Percentiles rank a stretch among this genome's conserved stretches.
Conservation (phyloP, 2,888 invertebrate genomes). For the Eulithis prunata region DNA sequence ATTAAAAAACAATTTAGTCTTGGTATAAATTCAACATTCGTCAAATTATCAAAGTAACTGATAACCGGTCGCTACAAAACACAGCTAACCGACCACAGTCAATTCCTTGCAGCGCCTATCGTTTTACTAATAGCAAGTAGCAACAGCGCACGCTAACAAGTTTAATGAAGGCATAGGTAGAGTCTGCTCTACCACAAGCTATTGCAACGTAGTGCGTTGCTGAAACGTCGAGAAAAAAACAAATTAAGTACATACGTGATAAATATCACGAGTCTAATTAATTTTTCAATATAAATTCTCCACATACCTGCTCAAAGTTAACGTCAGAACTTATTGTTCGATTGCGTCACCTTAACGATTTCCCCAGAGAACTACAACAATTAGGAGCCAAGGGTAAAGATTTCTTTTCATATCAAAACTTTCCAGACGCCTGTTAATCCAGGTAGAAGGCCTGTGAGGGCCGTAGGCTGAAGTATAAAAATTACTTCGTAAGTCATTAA, state of each 20-base stretch:
- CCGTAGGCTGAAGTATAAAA: constrained; percentile 55
- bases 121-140: constrained; percentile 48
- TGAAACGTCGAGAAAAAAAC: no score
- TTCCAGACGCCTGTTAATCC: constrained; percentile 70
- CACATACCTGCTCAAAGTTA: neutral
- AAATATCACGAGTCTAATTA: no score
- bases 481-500: constrained; percentile 71
- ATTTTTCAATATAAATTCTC: no score
- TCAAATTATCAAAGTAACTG: no score
- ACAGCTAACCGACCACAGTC: neutral
- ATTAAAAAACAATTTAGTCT: no score
- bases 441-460: constrained; percentile 55
- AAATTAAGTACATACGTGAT: no score
- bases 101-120: constrained; percentile 46
- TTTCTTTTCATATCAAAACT: constrained; percentile 57
- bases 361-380: constrained; percentile 19
- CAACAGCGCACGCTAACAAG: constrained; percentile 10
- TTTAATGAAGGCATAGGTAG: constrained; percentile 18
- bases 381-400: constrained; percentile 31
- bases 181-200: neutral
- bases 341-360: neutral
- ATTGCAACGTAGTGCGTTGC: no score
- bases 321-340: neutral
- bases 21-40: no score
- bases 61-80: neutral